These are phyloP conservation scores for Diorhabda carinulata DNA, from an alignment of 1,140 invertebrate species.

Conservation along the genomic window DNA sequence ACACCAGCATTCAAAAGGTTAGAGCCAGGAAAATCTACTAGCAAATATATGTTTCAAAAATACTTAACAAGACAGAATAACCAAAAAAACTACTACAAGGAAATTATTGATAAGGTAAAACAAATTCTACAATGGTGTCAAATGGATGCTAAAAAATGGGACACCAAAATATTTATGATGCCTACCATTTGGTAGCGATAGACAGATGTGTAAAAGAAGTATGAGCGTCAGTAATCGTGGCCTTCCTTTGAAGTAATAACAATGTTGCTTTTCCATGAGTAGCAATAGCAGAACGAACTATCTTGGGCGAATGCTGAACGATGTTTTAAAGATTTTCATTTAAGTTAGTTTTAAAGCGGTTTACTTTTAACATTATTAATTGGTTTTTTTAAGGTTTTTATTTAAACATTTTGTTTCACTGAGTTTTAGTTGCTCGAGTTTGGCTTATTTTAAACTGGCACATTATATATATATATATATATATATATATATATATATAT, in stretches of 20 bases:
- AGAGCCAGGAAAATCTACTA: conserved; percentile 5
- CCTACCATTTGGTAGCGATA: conserved; percentile 46
- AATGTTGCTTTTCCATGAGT: conserved; percentile 45
- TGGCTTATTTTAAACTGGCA: conserved; percentile 19
- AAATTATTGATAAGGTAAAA: background rate
- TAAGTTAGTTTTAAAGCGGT: conserved; percentile 23
- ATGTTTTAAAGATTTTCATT: conserved; percentile 21
- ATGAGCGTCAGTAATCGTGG: conserved; percentile 43
- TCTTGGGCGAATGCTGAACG: conserved; percentile 36
- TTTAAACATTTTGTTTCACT: conserved; percentile 22
- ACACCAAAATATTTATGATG: conserved; percentile 19
- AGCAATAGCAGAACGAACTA: conserved; percentile 33
- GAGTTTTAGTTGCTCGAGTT: conserved; percentile 16
- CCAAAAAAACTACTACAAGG: background rate
- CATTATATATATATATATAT: conserved; percentile 23
- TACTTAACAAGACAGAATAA: conserved; percentile 12
- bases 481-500: conserved; percentile 6
- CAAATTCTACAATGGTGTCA: conserved; percentile 14
- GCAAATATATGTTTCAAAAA: conserved; percentile 13
- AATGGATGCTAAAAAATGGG: conserved; percentile 13
- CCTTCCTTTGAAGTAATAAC: conserved; percentile 39
- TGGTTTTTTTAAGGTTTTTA: conserved; percentile 16
- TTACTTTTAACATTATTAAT: conserved; percentile 26
- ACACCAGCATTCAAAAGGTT: conserved; percentile 8
- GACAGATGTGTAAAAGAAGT: conserved; percentile 45